Evolutionary conservation across 2,888 invertebrate genomes (phyloP).

Genomic region (Cistogaster globosa): DNA sequence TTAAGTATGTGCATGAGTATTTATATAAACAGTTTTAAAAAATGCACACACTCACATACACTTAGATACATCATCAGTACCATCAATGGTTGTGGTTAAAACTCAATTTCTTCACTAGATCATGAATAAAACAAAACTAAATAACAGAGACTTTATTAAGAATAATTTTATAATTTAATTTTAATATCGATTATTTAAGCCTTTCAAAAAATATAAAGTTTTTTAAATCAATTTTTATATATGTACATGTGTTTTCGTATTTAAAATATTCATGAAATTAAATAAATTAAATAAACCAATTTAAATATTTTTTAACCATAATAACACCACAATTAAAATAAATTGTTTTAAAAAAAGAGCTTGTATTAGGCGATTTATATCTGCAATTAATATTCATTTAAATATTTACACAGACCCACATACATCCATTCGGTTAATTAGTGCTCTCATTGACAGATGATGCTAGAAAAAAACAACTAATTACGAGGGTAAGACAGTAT

Average conservation of each 20-base stretch:
- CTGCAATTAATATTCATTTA: slow-evolving; percentile 17
- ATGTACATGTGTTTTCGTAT: background rate
- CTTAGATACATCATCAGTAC: no score
- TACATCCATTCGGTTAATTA: slow-evolving; percentile 24
- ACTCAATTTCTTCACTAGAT: background rate
- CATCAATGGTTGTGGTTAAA: background rate
- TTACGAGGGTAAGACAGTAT: no score
- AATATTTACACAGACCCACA: background rate
- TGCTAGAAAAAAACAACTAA: background rate
- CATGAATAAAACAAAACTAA: background rate
- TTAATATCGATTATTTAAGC: slow-evolving; percentile 3
- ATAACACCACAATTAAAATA: background rate
- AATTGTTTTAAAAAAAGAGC: background rate
- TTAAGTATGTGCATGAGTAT: background rate
- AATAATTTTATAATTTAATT: slow-evolving; percentile 19
- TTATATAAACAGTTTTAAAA: slow-evolving; percentile 47
- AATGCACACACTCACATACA: background rate
- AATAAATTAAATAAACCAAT: slow-evolving; percentile 17
- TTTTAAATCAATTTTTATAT: background rate
- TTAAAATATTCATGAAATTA: slow-evolving; percentile 19
- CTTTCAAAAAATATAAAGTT: background rate
- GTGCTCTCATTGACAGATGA: slow-evolving; percentile 10
- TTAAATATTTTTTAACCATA: background rate
- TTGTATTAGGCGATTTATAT: background rate
- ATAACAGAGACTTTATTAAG: background rate